phyloP scores from a whole-genome alignment of 2,888 invertebrate species.

The Megaustenia siamemsis region DNA sequence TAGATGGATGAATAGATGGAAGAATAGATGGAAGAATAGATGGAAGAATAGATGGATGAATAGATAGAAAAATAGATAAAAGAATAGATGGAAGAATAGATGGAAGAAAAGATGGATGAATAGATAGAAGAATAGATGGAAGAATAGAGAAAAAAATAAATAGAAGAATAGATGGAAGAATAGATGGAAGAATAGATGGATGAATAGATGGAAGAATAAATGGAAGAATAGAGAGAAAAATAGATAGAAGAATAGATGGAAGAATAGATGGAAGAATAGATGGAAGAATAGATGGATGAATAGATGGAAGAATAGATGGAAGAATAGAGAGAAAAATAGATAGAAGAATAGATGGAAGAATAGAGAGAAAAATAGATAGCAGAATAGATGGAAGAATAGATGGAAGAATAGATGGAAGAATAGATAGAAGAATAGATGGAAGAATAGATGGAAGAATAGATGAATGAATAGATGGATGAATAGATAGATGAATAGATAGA shows the following conservation, averaged over 20 bases:
- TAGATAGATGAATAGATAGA: no score
- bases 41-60: background rate
- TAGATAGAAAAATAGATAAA: no score
- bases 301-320: background rate
- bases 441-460: constrained; percentile 1
- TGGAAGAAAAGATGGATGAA: background rate
- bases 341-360: background rate
- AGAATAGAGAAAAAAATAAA: background rate
- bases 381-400: constrained; percentile 5
- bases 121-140: no score
- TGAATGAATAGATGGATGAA: no score
- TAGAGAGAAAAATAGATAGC: constrained; percentile 9
- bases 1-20: no score
- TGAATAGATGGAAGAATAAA: background rate
- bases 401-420: no score
- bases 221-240: no score
- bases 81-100: background rate
- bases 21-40: no score
- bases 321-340: no score
- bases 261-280: background rate
- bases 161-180: background rate
- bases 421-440: background rate
- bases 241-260: background rate
- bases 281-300: background rate
- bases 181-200: background rate